Percentiles rank a stretch among this genome's conserved stretches.
These are phyloP conservation scores for Fukomys damarensis DNA, from an alignment of 2,113 vertebrate genomes.

Conservation along the genomic window DNA sequence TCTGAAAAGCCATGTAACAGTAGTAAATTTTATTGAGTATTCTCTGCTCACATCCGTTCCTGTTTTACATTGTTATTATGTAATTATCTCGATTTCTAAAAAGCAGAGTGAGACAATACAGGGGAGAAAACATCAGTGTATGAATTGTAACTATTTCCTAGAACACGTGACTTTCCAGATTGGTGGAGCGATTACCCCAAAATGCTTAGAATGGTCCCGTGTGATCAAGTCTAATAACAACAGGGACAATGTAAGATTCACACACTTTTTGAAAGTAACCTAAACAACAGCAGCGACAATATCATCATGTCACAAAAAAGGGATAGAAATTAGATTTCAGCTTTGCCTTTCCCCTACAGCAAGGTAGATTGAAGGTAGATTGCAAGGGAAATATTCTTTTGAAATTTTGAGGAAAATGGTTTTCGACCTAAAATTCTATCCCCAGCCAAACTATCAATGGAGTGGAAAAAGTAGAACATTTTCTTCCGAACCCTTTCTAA, in stretches of 20 bases:
- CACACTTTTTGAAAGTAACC: background rate
- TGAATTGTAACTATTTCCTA: background rate
- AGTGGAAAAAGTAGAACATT: background rate
- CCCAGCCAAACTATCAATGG: background rate
- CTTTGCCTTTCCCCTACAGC: background rate
- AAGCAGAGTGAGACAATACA: background rate
- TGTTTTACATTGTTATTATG: background rate
- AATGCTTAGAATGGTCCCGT: background rate
- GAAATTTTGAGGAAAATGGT: background rate
- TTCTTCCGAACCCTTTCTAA: background rate
- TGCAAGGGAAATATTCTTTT: background rate
- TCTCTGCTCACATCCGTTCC: background rate
- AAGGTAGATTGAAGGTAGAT: background rate
- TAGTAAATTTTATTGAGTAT: background rate
- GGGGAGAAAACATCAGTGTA: background rate
- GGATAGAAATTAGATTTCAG: background rate
- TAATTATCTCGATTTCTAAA: background rate
- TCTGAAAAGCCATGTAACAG: background rate
- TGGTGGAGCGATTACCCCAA: background rate
- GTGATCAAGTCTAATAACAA: background rate
- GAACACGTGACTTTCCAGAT: background rate
- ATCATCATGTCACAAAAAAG: background rate
- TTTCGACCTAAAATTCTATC: conserved; percentile 1
- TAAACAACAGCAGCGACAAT: background rate
- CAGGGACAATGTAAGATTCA: background rate